phyloP scores from a whole-genome alignment of 2,797 vertebrate species.

The Oreochromis grahami region DNA sequence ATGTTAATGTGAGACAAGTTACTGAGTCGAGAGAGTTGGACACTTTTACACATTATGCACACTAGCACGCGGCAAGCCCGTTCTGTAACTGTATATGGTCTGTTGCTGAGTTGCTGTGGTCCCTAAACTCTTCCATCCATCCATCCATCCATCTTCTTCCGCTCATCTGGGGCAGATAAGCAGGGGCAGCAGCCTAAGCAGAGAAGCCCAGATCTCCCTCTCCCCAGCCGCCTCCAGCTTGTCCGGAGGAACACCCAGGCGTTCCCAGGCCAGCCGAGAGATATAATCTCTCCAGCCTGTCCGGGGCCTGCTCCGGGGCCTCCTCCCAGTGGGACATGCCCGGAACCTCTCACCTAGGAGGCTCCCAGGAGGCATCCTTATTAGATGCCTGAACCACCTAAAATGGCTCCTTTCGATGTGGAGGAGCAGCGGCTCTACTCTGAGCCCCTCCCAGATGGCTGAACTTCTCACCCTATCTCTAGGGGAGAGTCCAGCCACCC shows the following conservation, averaged over 20 bases:
- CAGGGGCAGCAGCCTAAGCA: neutral
- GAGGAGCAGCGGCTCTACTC: neutral
- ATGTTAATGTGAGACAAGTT: neutral
- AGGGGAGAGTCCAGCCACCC: neutral
- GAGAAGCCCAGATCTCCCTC: neutral
- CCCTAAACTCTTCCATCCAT: neutral
- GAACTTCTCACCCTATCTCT: neutral
- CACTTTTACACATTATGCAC: neutral
- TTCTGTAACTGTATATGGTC: neutral
- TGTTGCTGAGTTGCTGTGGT: neutral
- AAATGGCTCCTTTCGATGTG: neutral
- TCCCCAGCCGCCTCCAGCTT: fast-evolving
- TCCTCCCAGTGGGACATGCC: neutral
- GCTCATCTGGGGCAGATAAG: neutral
- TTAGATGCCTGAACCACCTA: neutral
- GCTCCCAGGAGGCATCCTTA: neutral
- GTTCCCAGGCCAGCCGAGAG: neutral
- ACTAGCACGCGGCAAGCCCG: fast-evolving
- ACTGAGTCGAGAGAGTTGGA: neutral
- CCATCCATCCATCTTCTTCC: neutral
- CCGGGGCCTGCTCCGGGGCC: neutral
- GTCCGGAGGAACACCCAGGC: neutral
- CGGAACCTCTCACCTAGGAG: neutral
- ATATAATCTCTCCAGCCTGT: neutral
- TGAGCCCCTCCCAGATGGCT: neutral